Percentiles rank a stretch among this genome's conserved stretches.
These are phyloP conservation scores for Gordius sp. DNA, from an alignment of 2,888 invertebrate genomes.

Conservation along the genomic window DNA sequence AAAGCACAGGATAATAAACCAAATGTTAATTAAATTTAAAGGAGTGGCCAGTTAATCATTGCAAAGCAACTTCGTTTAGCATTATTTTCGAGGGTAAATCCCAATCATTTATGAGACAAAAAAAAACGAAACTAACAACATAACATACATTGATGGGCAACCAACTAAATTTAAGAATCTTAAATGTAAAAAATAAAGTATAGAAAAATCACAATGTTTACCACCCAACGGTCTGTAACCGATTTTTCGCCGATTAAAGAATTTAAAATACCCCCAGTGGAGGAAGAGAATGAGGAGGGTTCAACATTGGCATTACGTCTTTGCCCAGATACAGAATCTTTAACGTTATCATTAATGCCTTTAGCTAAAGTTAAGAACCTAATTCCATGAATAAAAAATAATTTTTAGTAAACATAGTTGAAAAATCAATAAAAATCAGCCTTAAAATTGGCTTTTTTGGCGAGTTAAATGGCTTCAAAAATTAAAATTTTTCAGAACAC, in stretches of 20 bases:
- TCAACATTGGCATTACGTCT: conserved; percentile 78
- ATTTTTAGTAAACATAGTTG: conserved; percentile 21
- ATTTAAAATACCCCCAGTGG: conserved; percentile 46
- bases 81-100: no score
- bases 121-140: no score
- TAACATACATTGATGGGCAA: no score
- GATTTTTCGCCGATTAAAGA: conserved; percentile 81
- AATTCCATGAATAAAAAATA: conserved; percentile 14
- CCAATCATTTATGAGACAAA: no score
- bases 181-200: not conserved
- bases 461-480: no score
- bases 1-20: no score
- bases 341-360: conserved; percentile 71
- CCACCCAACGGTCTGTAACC: conserved; percentile 88
- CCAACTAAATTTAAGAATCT: no score
- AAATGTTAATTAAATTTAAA: no score
- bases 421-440: conserved; percentile 1
- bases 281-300: conserved; percentile 32
- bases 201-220: conserved; percentile 24
- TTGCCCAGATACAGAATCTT: conserved; percentile 82
- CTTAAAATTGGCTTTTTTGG: no score
- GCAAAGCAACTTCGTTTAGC: no score
- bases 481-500: no score
- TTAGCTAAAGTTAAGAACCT: conserved; percentile 68
- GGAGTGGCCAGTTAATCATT: no score